Percentiles rank a stretch among this genome's conserved stretches.
Conservation (phyloP, 2,888 invertebrate genomes). For the Troides helena region DNA sequence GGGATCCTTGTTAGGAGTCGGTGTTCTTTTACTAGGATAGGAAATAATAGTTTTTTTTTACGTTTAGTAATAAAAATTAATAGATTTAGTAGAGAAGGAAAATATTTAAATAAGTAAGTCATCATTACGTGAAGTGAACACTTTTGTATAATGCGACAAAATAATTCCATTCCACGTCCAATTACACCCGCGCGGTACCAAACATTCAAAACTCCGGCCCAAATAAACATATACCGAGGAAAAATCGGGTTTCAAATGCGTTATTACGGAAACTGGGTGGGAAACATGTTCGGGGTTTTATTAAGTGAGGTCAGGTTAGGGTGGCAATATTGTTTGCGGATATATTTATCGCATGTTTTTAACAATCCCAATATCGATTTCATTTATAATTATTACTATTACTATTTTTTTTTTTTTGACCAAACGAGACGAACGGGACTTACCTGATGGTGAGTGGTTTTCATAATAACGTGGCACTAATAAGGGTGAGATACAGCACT, state of each 20-base stretch:
- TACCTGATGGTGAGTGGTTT: too few species aligned
- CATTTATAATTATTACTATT: too few species aligned
- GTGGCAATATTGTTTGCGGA: neutral
- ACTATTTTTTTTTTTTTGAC: too few species aligned
- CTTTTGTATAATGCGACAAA: slow-evolving; percentile 27
- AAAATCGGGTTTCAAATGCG: slow-evolving; percentile 33
- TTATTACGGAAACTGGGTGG: slow-evolving; percentile 31
- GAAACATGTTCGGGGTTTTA: slow-evolving; percentile 33
- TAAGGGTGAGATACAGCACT: too few species aligned
- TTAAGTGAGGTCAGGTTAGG: slow-evolving; percentile 41
- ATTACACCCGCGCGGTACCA: slow-evolving; percentile 17
- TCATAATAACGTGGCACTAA: too few species aligned
- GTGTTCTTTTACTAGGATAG: too few species aligned
- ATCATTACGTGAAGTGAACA: slow-evolving; percentile 24
- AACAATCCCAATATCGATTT: too few species aligned
- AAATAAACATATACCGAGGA: slow-evolving; percentile 35
- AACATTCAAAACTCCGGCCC: slow-evolving; percentile 19
- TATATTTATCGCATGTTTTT: neutral
- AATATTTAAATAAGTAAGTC: slow-evolving; percentile 19
- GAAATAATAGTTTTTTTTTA: neutral
- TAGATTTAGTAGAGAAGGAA: neutral
- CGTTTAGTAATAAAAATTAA: neutral
- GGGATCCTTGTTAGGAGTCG: too few species aligned
- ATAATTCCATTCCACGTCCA: slow-evolving; percentile 27
- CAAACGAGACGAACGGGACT: too few species aligned